Percentiles rank a stretch among this genome's conserved stretches.
Evolutionary conservation across 2,113 vertebrate species (phyloP).

Genomic region (Toxotes chatareus): DNA sequence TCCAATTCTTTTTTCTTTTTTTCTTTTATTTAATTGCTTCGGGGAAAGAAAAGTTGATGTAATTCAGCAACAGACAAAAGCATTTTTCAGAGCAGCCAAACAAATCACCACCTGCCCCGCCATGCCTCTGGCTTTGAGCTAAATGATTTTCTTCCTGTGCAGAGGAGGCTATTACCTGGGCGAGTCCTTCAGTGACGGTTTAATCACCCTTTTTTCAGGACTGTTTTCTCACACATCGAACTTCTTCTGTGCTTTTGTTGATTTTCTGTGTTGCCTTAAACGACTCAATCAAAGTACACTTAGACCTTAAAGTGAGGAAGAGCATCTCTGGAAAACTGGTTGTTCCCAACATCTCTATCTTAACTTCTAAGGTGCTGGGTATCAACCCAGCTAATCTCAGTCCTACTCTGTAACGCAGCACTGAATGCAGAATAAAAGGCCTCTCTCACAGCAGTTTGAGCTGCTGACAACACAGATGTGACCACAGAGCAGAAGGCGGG

Average conservation of each 20-base stretch:
- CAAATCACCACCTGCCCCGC: constrained; percentile 2
- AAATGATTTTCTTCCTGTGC: constrained; percentile 24
- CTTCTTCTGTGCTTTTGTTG: not conserved
- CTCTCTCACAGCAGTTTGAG: constrained; percentile 13
- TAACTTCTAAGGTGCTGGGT: too few relatives aligned
- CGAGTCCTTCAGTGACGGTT: constrained; percentile 21
- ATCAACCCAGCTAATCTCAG: not conserved
- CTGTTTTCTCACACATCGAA: not conserved
- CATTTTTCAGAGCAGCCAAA: constrained; percentile 14
- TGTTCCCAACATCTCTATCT: not conserved
- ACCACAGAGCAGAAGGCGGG: constrained; percentile 19
- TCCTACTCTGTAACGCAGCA: constrained; percentile 2
- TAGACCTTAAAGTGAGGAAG: not conserved
- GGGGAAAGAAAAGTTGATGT: constrained; percentile 28
- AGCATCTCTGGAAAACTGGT: not conserved
- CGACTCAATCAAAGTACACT: not conserved
- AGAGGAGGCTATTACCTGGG: constrained; percentile 46
- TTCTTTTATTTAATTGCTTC: constrained; percentile 18
- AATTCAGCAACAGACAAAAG: constrained; percentile 39
- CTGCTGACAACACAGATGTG: constrained; percentile 38
- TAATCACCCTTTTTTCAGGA: constrained; percentile 4
- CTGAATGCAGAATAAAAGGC: constrained; percentile 11
- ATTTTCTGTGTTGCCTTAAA: not conserved
- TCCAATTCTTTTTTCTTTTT: constrained; percentile 1
- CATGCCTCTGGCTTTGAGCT: constrained; percentile 22